phyloP scores from a whole-genome alignment of 2,113 vertebrate species.

The Lanius collurio region DNA sequence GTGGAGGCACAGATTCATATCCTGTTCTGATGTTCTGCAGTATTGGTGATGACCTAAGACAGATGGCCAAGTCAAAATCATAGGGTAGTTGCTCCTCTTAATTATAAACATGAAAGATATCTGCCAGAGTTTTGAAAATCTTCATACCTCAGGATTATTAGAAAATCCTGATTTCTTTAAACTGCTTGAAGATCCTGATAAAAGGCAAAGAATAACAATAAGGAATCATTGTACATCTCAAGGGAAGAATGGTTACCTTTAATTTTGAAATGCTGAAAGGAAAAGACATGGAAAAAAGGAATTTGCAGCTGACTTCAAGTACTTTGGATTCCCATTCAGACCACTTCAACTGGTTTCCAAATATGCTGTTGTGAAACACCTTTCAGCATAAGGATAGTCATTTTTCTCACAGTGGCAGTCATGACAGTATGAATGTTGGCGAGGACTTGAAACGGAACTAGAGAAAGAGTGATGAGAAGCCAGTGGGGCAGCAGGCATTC shows the following conservation, averaged over 20 bases:
- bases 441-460: not conserved
- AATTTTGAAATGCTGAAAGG: not conserved
- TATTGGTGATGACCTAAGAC: not conserved
- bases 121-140: not conserved
- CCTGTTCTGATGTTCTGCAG: not conserved
- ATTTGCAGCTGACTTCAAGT: not conserved
- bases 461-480: not conserved
- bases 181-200: not conserved
- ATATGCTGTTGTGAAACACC: not conserved
- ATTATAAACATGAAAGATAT: not conserved
- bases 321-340: not conserved
- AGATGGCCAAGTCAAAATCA: not conserved
- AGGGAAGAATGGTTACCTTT: not conserved
- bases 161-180: not conserved
- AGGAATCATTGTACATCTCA: not conserved
- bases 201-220: not conserved
- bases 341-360: not conserved
- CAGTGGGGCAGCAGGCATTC: not conserved
- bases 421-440: not conserved
- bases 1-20: not conserved
- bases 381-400: not conserved
- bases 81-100: not conserved
- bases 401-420: not conserved
- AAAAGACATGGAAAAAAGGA: not conserved
- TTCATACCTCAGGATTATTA: not conserved